Conservation (phyloP, 2,797 vertebrate species). For the Pseudochaenichthys georgianus region DNA sequence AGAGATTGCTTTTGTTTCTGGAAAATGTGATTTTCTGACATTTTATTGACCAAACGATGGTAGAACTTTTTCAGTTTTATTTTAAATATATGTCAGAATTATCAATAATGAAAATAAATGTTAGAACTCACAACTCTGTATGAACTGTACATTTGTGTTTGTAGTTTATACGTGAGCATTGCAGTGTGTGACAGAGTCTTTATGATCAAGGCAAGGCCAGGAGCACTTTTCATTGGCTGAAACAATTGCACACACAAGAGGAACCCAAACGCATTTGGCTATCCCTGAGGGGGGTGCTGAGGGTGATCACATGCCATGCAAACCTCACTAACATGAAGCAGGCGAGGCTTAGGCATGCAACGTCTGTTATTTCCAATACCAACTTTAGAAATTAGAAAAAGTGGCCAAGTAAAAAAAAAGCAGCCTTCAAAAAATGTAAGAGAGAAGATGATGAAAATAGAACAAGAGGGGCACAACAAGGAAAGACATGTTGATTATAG, state of each 20-base stretch:
- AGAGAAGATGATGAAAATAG: slow-evolving; percentile 20
- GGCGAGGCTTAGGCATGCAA: slow-evolving; percentile 1
- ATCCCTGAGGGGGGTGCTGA: slow-evolving; percentile 25
- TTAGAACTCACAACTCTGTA: not conserved
- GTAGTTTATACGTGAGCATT: no score
- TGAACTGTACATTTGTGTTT: not conserved
- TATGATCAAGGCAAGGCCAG: not conserved
- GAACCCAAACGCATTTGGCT: slow-evolving; percentile 22
- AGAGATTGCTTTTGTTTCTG: no score
- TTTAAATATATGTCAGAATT: no score
- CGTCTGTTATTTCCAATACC: slow-evolving; percentile 6
- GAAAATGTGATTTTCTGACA: no score
- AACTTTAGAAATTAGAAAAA: not conserved
- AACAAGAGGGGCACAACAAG: slow-evolving; percentile 4
- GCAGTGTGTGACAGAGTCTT: slow-evolving; percentile 8
- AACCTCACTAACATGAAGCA: slow-evolving; percentile 21
- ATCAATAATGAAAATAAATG: no score
- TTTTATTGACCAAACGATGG: no score
- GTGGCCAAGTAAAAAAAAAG: not conserved
- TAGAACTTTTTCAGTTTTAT: no score
- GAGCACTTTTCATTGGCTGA: slow-evolving; percentile 16
- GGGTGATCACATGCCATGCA: slow-evolving; percentile 33
- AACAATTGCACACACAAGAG: slow-evolving; percentile 28
- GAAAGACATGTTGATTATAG: slow-evolving; percentile 20
- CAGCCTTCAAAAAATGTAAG: slow-evolving; percentile 10